A percentile compares a stretch with the other conserved stretches of the same genome.
These are phyloP conservation scores for Rostratula benghalensis DNA, from an alignment of 2,113 vertebrate genomes.

Conservation along the genomic window DNA sequence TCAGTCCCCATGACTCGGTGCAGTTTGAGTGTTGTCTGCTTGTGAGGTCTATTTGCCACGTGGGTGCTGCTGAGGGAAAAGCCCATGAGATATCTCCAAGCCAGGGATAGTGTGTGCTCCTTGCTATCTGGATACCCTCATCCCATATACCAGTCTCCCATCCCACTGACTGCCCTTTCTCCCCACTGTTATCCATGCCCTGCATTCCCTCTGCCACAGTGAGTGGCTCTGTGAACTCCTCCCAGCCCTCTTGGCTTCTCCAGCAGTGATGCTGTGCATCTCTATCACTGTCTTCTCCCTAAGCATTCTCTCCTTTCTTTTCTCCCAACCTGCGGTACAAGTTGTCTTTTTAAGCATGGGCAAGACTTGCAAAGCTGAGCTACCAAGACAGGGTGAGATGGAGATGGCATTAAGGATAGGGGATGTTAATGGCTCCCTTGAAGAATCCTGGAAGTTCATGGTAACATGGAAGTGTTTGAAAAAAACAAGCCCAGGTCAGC, in stretches of 20 bases:
- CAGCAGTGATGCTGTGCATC: background rate
- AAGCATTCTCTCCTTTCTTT: background rate
- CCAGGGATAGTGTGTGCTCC: background rate
- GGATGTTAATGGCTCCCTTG: background rate
- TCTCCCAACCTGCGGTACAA: background rate
- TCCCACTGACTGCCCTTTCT: background rate
- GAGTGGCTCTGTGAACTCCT: background rate
- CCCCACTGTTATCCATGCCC: background rate
- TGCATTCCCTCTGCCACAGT: background rate
- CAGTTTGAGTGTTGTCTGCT: background rate
- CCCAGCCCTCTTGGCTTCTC: background rate
- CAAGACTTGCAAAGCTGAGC: background rate
- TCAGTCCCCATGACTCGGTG: background rate
- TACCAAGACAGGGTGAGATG: background rate
- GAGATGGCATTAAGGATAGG: background rate
- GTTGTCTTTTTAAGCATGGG: background rate
- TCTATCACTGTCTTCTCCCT: background rate
- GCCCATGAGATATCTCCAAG: background rate
- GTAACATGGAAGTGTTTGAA: background rate
- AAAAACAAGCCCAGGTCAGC: background rate
- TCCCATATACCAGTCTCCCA: accelerated
- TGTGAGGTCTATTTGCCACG: background rate
- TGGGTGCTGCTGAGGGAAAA: background rate
- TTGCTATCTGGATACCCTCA: background rate
- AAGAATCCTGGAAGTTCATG: background rate